Evolutionary conservation across 2,113 vertebrate genomes (phyloP).

Genomic region (Pterocles gutturalis): DNA sequence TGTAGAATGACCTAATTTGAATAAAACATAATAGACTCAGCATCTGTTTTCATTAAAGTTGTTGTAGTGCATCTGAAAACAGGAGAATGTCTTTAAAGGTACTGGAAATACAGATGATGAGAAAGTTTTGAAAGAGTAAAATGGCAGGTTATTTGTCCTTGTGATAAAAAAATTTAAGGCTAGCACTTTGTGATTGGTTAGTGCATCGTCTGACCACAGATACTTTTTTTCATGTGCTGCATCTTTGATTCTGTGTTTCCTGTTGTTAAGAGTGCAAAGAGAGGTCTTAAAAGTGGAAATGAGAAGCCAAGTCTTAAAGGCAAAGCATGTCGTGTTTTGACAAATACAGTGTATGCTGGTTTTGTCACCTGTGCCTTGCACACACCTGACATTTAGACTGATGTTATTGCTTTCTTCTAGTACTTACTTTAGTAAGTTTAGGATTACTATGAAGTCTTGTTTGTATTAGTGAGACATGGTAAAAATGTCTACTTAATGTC

Average conservation of each 20-base stretch:
- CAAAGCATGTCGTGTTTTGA: background rate
- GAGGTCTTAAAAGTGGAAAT: background rate
- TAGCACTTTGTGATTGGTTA: background rate
- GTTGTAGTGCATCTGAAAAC: background rate
- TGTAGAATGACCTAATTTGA: background rate
- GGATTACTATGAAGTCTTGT: background rate
- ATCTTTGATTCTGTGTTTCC: background rate
- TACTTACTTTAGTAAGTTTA: background rate
- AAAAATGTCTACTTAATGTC: background rate
- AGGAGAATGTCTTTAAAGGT: background rate
- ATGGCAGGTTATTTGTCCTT: background rate
- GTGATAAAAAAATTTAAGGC: background rate
- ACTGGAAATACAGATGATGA: background rate
- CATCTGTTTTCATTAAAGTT: background rate
- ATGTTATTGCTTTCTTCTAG: background rate
- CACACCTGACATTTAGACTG: background rate
- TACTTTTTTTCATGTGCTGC: rapidly evolving
- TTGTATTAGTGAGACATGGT: background rate
- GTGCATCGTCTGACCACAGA: background rate
- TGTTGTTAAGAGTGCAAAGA: background rate
- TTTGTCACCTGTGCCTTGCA: background rate
- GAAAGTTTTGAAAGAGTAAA: background rate
- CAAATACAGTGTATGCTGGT: rapidly evolving
- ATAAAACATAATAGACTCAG: background rate
- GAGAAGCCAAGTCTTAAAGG: background rate